Evolutionary conservation across 2,113 vertebrate genomes (phyloP).

Genomic region (Acrocephalus kingi): DNA sequence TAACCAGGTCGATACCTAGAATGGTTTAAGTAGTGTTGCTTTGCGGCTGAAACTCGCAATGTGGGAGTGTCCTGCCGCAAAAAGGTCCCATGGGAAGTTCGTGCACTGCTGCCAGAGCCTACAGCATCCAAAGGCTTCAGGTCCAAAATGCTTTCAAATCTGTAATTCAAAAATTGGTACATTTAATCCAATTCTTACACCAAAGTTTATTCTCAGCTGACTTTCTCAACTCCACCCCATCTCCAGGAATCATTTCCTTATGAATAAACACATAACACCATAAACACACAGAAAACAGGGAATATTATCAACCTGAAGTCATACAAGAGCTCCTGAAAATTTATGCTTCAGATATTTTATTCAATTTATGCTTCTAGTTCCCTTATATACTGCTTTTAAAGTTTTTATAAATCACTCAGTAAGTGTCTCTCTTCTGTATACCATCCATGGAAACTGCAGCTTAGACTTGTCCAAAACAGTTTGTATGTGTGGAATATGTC

Average conservation of each 20-base stretch:
- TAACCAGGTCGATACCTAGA: conserved; percentile 93
- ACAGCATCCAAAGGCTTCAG: conserved; percentile 78
- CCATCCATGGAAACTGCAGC: background rate
- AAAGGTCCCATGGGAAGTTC: conserved; percentile 71
- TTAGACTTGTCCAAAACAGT: background rate
- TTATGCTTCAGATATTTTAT: too few relatives aligned
- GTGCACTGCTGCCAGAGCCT: conserved; percentile 78
- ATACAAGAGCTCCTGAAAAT: background rate
- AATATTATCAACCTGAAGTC: background rate
- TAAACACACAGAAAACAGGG: background rate
- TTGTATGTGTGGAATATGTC: fast-evolving
- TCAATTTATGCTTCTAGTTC: background rate
- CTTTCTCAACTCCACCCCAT: background rate
- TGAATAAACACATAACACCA: background rate
- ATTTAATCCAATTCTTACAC: background rate
- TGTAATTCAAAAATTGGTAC: conserved; percentile 47
- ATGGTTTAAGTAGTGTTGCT: conserved; percentile 90
- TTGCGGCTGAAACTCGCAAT: conserved; percentile 80
- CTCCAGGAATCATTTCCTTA: background rate
- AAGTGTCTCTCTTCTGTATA: background rate
- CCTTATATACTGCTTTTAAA: background rate
- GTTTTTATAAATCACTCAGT: background rate
- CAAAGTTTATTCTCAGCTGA: background rate
- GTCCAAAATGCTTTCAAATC: conserved; percentile 88
- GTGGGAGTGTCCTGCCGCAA: conserved; percentile 80